Conservation (phyloP, 2,113 vertebrate genomes). For the Tauraco erythrolophus region DNA sequence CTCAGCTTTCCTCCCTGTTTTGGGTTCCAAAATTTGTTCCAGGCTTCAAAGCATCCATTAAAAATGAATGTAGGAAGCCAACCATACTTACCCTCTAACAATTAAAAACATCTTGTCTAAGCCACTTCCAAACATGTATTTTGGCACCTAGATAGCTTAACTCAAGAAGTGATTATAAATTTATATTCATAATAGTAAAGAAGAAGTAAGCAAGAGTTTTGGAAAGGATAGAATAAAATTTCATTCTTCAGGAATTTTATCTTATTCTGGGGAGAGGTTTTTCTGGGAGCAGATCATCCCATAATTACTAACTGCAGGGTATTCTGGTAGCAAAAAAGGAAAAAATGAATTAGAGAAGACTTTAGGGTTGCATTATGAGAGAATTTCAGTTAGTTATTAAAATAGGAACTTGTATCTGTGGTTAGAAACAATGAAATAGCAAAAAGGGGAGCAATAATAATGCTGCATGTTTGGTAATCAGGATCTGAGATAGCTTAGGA, state of each 20-base stretch:
- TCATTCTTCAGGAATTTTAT: not conserved
- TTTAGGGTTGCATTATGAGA: not conserved
- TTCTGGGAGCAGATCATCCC: not conserved
- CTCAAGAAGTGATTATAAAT: not conserved
- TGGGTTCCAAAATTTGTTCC: not conserved
- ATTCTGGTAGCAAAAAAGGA: not conserved
- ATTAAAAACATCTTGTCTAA: not conserved
- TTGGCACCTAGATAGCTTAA: not conserved
- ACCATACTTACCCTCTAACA: not conserved
- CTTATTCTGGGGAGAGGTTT: not conserved
- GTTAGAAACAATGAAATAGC: not conserved
- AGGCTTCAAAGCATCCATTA: not conserved
- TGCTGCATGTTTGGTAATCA: not conserved
- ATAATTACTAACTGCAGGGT: not conserved
- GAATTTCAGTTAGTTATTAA: not conserved
- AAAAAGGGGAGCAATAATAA: not conserved
- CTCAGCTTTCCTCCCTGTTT: not conserved
- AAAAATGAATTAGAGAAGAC: not conserved
- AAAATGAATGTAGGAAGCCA: not conserved
- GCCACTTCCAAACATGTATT: not conserved
- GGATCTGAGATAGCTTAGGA: not conserved
- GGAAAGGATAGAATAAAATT: not conserved
- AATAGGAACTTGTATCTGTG: not conserved
- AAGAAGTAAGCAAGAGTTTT: not conserved
- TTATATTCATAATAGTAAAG: not conserved